Conservation (phyloP, 1,140 invertebrate genomes). For the Artemia franciscana region DNA sequence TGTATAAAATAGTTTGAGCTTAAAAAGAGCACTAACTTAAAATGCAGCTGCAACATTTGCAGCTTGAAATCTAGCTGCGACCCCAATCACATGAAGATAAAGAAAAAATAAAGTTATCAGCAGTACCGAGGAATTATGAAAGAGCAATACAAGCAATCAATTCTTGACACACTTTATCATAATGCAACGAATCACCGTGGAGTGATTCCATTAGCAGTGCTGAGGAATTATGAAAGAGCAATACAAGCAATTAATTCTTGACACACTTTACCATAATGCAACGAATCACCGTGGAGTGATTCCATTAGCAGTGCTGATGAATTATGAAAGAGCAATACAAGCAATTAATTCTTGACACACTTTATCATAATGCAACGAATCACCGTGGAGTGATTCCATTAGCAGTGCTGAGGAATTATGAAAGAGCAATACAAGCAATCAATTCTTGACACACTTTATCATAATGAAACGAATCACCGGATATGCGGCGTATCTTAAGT, state of each 20-base stretch:
- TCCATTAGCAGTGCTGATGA: too few relatives aligned
- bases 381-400: too few relatives aligned
- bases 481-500: slow-evolving; percentile 67
- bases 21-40: too few relatives aligned
- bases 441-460: slow-evolving; percentile 71
- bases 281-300: slow-evolving; percentile 67
- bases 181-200: slow-evolving; percentile 68
- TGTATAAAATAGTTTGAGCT: too few relatives aligned
- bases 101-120: too few relatives aligned
- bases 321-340: slow-evolving; percentile 30
- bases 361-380: slow-evolving; percentile 67
- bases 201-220: too few relatives aligned
- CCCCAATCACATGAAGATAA: too few relatives aligned
- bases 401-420: too few relatives aligned
- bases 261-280: slow-evolving; percentile 69
- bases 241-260: slow-evolving; percentile 71
- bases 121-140: slow-evolving; percentile 10
- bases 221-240: slow-evolving; percentile 11
- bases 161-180: slow-evolving; percentile 70
- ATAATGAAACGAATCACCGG: slow-evolving; percentile 70
- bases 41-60: too few relatives aligned
- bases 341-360: slow-evolving; percentile 72
- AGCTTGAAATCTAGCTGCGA: too few relatives aligned
- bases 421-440: slow-evolving; percentile 43
- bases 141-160: slow-evolving; percentile 50